Evolutionary conservation across 2,113 vertebrate genomes (phyloP), one percentile per base, ranked within the genome.

Genomic region (Coregonus clupeaformis): DNA sequence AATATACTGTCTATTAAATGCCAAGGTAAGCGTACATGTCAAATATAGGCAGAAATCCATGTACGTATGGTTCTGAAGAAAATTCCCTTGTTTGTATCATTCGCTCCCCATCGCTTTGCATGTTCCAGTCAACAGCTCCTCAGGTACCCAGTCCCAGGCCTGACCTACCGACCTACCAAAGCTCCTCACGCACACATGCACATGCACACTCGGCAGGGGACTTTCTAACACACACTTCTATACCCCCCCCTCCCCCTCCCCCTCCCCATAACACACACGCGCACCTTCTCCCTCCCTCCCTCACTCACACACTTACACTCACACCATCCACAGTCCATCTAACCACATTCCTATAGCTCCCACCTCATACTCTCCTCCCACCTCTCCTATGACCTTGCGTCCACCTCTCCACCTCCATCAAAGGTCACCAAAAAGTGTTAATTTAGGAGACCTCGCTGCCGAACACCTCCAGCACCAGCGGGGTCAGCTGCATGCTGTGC

Each of bases 401-500:
- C 47, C 69, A 47, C n/a, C 55, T 49, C 59, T 6, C 42, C n/a
- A 22, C 12, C 29, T 18, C n/a, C n/a, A 32, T 22, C 30, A 27
- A 20, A 27, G 6, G 2, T 47, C 49, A 32, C 3, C 49, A 18
- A 18, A 14, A 18, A 52, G 16, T 18, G 49, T 18, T 52, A 4
- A 27, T 29, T 92, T 94, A 99, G 89, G 96, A 96, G 82, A 97
- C 96, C 80, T 98, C 96, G 1, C 94, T 97, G 83, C 97, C 96
- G 18, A 99, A 99, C 69, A 98, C 97, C 89, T 99, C 98, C 6
- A 98, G 86, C 76, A 99, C 94, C 0, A 99, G 93, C 0, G 98
- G 98, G 0, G 98, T 98, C 92, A 99, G 98, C 92, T 97, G 95
- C 94, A 92, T 96, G 95, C 94, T 96, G 92, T 95, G 94, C 86